Evolutionary conservation across 2,797 vertebrate genomes (phyloP).

Genomic region (Tauraco hartlaubi): DNA sequence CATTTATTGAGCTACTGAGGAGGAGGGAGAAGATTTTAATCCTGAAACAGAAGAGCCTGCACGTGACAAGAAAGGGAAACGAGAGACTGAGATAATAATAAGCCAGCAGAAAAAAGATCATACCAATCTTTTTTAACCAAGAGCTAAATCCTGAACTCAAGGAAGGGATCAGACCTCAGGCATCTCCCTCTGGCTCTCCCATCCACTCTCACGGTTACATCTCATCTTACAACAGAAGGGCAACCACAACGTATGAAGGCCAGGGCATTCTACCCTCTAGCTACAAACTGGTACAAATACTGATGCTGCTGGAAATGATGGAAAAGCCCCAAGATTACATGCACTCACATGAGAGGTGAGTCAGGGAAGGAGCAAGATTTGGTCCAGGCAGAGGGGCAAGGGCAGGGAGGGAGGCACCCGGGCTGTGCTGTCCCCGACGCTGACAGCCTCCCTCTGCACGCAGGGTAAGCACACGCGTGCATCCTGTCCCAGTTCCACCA

Average conservation of each 20-base stretch:
- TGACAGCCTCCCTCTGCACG: background rate
- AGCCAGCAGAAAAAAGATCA: background rate
- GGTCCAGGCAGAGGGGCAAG: background rate
- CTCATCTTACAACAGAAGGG: background rate
- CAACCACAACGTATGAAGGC: background rate
- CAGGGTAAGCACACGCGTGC: fast-evolving
- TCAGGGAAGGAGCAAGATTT: background rate
- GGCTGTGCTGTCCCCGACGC: background rate
- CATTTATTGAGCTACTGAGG: constrained; percentile 34
- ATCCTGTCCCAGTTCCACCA: background rate
- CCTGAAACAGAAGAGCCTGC: constrained; percentile 33
- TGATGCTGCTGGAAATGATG: background rate
- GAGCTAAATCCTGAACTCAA: background rate
- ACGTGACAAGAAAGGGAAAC: constrained; percentile 43
- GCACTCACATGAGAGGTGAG: background rate
- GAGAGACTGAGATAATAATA: background rate
- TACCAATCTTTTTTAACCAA: background rate
- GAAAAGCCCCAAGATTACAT: background rate
- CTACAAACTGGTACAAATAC: background rate
- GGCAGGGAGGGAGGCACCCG: background rate
- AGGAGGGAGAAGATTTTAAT: constrained; percentile 30
- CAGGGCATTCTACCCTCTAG: fast-evolving
- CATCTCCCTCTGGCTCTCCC: background rate
- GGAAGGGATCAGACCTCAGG: background rate
- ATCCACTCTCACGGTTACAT: background rate